Conservation (phyloP, 2,113 vertebrate species). For the Petaurus breviceps region DNA sequence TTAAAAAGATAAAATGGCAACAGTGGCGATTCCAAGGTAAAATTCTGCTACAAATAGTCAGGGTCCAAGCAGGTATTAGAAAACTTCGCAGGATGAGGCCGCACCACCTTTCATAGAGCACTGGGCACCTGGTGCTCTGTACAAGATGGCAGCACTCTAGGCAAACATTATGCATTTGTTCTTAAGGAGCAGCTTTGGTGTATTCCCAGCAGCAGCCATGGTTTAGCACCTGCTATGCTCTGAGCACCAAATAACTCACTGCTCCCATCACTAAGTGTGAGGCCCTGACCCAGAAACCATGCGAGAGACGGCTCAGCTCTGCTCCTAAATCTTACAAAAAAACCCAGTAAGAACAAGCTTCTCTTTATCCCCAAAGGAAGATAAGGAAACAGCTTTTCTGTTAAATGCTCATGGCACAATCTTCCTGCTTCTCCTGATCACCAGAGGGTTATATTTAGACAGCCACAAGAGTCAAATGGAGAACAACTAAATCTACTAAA, state of each 20-base stretch:
- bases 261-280: not conserved
- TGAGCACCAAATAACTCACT: not conserved
- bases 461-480: not conserved
- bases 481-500: not conserved
- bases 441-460: not conserved
- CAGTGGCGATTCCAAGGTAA: not conserved
- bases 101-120: not conserved
- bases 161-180: not conserved
- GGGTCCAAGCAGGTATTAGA: not conserved
- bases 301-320: not conserved
- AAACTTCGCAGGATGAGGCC: not conserved
- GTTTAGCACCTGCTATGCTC: not conserved
- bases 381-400: slow-evolving; percentile 34
- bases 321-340: not conserved
- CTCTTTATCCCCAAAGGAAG: not conserved
- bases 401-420: not conserved
- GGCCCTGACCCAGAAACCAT: not conserved
- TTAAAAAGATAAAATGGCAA: not conserved
- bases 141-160: not conserved
- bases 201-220: not conserved
- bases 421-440: not conserved
- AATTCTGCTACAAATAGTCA: not conserved
- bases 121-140: not conserved
- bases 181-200: not conserved
- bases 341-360: slow-evolving; percentile 9